These are phyloP conservation scores for Sycophila texana DNA, from an alignment of 2,888 invertebrate species.

Conservation along the genomic window DNA sequence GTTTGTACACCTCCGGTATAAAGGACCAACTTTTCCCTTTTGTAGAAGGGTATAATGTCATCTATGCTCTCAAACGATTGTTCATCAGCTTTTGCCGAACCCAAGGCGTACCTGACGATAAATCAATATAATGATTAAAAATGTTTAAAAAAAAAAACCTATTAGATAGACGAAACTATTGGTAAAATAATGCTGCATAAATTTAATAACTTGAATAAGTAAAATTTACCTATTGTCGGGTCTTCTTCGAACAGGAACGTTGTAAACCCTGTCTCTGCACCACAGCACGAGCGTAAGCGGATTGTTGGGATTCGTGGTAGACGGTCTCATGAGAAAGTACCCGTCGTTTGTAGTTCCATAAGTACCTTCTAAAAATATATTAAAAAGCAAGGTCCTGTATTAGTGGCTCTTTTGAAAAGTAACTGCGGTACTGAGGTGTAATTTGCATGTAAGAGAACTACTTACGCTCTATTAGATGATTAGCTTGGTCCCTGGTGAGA, in stretches of 20 bases:
- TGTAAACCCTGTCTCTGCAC: constrained; percentile 73
- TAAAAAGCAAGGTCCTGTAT: not conserved
- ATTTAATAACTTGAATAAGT: too few relatives aligned
- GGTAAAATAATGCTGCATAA: too few relatives aligned
- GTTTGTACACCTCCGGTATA: constrained; percentile 68
- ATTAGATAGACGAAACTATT: too few relatives aligned
- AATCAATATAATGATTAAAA: not conserved
- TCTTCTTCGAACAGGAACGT: constrained; percentile 73
- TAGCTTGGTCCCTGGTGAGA: constrained; percentile 70
- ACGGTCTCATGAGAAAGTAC: constrained; percentile 73
- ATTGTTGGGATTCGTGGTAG: constrained; percentile 70
- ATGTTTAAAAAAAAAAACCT: too few relatives aligned
- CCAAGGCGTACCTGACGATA: constrained; percentile 71
- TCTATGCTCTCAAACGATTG: constrained; percentile 71
- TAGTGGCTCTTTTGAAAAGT: not conserved
- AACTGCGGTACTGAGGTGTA: too few relatives aligned
- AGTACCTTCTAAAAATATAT: constrained; percentile 62
- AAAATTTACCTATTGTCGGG: constrained; percentile 70
- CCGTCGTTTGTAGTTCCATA: constrained; percentile 70
- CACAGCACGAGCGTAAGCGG: constrained; percentile 74
- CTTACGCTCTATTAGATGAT: constrained; percentile 69
- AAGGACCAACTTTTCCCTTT: constrained; percentile 69
- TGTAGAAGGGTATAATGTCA: constrained; percentile 71
- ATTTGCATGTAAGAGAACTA: constrained; percentile 22
- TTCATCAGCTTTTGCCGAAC: constrained; percentile 72